Evolutionary conservation across 1,140 invertebrate genomes (phyloP).

Genomic region (Maconellicoccus hirsutus): DNA sequence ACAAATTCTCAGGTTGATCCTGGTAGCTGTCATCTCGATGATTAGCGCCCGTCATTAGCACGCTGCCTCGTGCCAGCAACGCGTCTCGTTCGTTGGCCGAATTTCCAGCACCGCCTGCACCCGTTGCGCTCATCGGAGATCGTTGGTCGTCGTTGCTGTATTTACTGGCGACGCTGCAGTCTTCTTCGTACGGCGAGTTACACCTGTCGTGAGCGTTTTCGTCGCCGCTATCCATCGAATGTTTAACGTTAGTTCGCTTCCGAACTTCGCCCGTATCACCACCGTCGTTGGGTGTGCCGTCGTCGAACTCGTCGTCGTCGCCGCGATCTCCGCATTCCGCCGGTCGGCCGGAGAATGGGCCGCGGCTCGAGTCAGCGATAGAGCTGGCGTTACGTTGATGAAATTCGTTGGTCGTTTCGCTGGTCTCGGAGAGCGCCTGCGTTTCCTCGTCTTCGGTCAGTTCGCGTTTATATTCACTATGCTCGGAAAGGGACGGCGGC

Average conservation of each 20-base stretch:
- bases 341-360: too few species aligned
- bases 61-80: neutral
- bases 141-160: conserved; percentile 46
- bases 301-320: neutral
- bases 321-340: too few species aligned
- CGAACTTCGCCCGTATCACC: too few species aligned
- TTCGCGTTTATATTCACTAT: conserved; percentile 41
- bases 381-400: neutral
- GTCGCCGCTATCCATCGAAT: conserved; percentile 34
- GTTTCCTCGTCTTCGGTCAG: conserved; percentile 28
- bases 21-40: conserved; percentile 50
- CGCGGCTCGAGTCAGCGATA: too few species aligned
- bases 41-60: conserved; percentile 43
- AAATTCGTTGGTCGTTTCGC: conserved; percentile 20
- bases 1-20: conserved; percentile 69
- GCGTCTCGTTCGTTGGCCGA: too few species aligned
- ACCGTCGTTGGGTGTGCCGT: neutral
- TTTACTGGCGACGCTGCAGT: conserved; percentile 62
- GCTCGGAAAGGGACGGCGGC: conserved; percentile 38
- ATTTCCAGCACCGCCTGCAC: neutral
- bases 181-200: conserved; percentile 34
- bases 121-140: neutral
- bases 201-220: conserved; percentile 39
- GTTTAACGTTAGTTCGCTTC: too few species aligned
- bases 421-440: conserved; percentile 24